These are phyloP conservation scores for Ammospiza caudacuta DNA, from an alignment of 2,113 vertebrate species.

Conservation along the genomic window DNA sequence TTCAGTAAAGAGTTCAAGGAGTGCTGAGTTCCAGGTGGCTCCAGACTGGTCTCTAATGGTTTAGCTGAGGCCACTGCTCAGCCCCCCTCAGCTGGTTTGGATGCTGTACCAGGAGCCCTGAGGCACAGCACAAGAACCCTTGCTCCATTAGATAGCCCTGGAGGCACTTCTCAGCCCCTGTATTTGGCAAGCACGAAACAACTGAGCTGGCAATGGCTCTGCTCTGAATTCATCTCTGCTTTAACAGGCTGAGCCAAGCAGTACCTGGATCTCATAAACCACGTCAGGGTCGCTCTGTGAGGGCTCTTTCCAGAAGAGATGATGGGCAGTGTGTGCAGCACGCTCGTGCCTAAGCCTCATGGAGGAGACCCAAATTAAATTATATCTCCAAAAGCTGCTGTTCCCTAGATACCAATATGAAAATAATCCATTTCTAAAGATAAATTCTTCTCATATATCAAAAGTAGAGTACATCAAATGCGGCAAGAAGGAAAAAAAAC, in stretches of 20 bases:
- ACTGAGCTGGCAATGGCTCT: not conserved
- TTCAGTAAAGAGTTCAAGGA: not conserved
- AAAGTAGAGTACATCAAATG: conserved; percentile 51
- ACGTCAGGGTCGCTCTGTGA: fast-evolving
- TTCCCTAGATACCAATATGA: conserved; percentile 48
- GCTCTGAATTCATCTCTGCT: not conserved
- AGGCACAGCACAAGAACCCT: not conserved
- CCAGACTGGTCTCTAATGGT: not conserved
- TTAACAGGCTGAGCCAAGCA: not conserved
- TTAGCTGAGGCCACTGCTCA: not conserved
- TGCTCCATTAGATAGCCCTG: fast-evolving
- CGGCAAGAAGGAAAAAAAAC: conserved; percentile 37
- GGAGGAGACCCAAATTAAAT: conserved; percentile 32
- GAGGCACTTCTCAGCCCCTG: not conserved
- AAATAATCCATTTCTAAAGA: conserved; percentile 59
- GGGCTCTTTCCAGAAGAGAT: not conserved
- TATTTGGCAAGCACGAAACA: not conserved
- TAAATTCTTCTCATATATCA: conserved; percentile 4
- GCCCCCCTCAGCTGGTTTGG: not conserved
- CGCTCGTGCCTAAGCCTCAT: not conserved
- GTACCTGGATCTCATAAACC: not conserved
- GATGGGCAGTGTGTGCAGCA: not conserved
- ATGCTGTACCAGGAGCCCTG: not conserved
- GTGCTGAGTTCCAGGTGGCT: not conserved
- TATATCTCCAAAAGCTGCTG: not conserved